Conservation (phyloP, 2,797 vertebrate species). For the Peromyscus melanophrys region DNA sequence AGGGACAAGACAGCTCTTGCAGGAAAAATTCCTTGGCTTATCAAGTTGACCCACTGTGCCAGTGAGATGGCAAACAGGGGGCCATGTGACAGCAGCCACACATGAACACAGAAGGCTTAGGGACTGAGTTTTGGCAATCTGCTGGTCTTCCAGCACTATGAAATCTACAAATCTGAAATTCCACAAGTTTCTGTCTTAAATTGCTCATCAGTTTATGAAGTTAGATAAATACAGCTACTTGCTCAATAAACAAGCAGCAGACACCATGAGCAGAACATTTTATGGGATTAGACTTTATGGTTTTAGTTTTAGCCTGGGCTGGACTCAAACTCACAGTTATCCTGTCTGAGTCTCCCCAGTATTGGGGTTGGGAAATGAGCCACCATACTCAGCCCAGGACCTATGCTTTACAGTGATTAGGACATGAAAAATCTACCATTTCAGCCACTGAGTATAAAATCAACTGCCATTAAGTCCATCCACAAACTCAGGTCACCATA, state of each 20-base stretch:
- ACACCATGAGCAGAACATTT: not conserved
- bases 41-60: not conserved
- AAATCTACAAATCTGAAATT: not conserved
- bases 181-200: not conserved
- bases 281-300: not conserved
- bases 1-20: conserved; percentile 10
- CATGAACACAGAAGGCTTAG: not conserved
- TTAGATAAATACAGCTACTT: not conserved
- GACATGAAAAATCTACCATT: not conserved
- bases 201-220: not conserved
- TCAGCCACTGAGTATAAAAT: not conserved
- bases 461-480: not conserved
- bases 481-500: no score
- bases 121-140: not conserved
- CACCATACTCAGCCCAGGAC: not conserved
- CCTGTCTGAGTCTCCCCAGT: not conserved
- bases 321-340: not conserved
- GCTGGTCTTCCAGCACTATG: not conserved
- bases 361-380: not conserved
- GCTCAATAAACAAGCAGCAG: not conserved
- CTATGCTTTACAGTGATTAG: not conserved
- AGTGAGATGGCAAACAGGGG: not conserved
- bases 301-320: not conserved
- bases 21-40: not conserved
- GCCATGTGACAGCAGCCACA: rapidly evolving